phyloP scores from a whole-genome alignment of 1,140 invertebrate genomes.

The Schlechtendalia chinensis region DNA sequence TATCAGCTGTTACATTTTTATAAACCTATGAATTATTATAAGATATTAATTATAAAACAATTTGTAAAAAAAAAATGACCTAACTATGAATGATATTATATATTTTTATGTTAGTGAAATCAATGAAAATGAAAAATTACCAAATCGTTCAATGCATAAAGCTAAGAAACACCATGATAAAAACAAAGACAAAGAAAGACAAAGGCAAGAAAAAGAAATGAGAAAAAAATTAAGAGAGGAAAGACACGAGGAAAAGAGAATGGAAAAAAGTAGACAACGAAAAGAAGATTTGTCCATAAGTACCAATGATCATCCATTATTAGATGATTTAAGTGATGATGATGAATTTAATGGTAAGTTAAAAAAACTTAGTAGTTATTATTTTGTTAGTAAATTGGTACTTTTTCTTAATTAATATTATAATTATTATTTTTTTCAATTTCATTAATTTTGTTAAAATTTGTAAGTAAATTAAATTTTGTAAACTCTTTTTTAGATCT shows the following conservation, averaged over 20 bases:
- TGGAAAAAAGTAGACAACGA: slow-evolving; percentile 33
- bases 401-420: no score
- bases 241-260: slow-evolving; percentile 33
- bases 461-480: no score
- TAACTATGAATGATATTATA: no score
- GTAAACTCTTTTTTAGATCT: slow-evolving; percentile 41
- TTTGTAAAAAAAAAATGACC: no score
- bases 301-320: slow-evolving; percentile 3
- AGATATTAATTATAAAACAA: no score
- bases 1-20: no score
- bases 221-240: slow-evolving; percentile 27
- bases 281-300: slow-evolving; percentile 21
- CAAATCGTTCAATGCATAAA: slow-evolving; percentile 9
- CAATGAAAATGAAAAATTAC: slow-evolving; percentile 20
- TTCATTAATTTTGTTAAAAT: no score
- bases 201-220: slow-evolving; percentile 21
- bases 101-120: slow-evolving; percentile 30
- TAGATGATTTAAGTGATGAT: slow-evolving; percentile 44
- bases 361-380: background rate
- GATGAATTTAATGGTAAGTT: slow-evolving; percentile 43
- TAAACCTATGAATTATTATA: no score
- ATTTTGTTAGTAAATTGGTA: no score
- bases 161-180: slow-evolving; percentile 22
- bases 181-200: slow-evolving; percentile 14
- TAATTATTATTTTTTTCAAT: no score